Evolutionary conservation across 2,113 vertebrate genomes (phyloP), one percentile per base, ranked within the genome.

Genomic region (Verasper variegatus): DNA sequence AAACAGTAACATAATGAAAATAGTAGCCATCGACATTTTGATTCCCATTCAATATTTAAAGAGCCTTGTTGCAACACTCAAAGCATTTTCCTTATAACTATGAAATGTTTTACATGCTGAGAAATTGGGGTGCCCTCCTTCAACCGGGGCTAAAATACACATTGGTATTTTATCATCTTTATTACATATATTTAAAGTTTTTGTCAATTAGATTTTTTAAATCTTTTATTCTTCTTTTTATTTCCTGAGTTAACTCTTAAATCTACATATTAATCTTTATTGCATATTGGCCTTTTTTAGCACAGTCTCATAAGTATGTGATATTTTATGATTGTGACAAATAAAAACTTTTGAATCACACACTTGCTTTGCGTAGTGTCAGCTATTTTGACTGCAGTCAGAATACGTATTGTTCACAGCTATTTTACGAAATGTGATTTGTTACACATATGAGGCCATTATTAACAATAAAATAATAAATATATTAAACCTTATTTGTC

Each of bases 351-450:
- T 23, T 8, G 8, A 35, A 23, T 58, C n/a, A 42, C 27, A 37
- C 27, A 37, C 21, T 20, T 42, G 40, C 40, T 67, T 24, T 54
- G 12, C 7, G 2, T 12, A 2, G 42, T 35, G 31, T 13, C 8
- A 68, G 20, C 12, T 51, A 51, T 49, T 57, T 78, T n/a, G 27
- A 56, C 9, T n/a, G 21, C 27, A 12, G 21, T 55, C 13, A 52
- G 10, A 40, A 24, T 20, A 12, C 17, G 24, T 37, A n/a, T 4
- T 1, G 49, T 4, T 55, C 4, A 52, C 7, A 61, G n/a, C 14
- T 57, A 58, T 35, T 61, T 67, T 76, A 7, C 27, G 18, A 15
- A 26, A 17, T 40, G 15, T 51, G 18, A 57, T 58, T 51, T 71
- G 21, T 21, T 51, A 21, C 3, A 58, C 21, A 11, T 31, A 21